These are phyloP conservation scores for Platynereis dumerilii DNA, from an alignment of 2,888 invertebrate genomes.

Conservation along the genomic window DNA sequence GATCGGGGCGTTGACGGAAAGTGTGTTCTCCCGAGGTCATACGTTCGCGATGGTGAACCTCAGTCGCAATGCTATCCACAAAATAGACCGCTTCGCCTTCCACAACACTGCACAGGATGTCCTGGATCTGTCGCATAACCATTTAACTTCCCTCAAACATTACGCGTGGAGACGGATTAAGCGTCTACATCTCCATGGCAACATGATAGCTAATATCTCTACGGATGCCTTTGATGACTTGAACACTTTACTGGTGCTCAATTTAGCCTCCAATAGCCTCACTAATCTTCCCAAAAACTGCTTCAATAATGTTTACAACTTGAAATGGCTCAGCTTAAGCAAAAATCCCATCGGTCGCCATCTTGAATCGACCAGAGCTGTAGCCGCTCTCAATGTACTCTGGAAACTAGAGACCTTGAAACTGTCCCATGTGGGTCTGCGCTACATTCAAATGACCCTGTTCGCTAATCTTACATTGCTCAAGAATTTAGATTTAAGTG, in stretches of 20 bases:
- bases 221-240: constrained; percentile 20
- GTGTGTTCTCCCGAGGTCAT: constrained; percentile 34
- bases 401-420: constrained; percentile 43
- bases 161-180: constrained; percentile 47
- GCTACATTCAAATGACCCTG: constrained; percentile 10
- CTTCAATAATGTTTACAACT: constrained; percentile 38
- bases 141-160: constrained; percentile 41
- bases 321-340: constrained; percentile 41
- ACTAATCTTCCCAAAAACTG: constrained; percentile 35
- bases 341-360: constrained; percentile 42
- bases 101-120: constrained; percentile 43
- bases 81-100: constrained; percentile 46
- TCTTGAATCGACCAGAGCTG: constrained; percentile 7
- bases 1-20: constrained; percentile 43
- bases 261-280: constrained; percentile 49
- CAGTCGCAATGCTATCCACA: constrained; percentile 47
- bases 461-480: constrained; percentile 34
- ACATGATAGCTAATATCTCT: constrained; percentile 39
- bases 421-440: constrained; percentile 37
- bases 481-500: constrained; percentile 34
- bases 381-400: constrained; percentile 41
- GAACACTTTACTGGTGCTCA: constrained; percentile 14
- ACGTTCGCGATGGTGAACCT: constrained; percentile 46
- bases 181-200: constrained; percentile 43
- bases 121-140: constrained; percentile 52